Percentiles rank a stretch among this genome's conserved stretches.
These are phyloP conservation scores for Cyaniris semiargus DNA, from an alignment of 2,888 invertebrate genomes.

Conservation along the genomic window DNA sequence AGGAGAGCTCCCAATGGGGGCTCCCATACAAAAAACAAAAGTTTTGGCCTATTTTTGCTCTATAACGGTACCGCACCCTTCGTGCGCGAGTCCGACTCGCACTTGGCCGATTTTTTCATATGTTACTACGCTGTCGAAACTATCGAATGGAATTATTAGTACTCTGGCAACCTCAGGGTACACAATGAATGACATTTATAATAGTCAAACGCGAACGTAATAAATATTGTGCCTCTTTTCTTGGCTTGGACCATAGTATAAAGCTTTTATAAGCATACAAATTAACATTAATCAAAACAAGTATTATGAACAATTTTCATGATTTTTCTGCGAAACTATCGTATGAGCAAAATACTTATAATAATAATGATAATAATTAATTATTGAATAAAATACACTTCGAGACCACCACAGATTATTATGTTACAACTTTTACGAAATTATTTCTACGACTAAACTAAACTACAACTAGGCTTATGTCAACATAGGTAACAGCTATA, in stretches of 20 bases:
- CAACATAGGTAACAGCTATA: background rate
- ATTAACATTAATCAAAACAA: background rate
- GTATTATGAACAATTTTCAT: background rate
- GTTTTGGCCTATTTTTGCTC: no score
- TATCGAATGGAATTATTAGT: background rate
- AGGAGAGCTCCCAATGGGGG: no score
- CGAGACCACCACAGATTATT: slow-evolving; percentile 4
- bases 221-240: background rate
- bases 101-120: no score
- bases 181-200: background rate
- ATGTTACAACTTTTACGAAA: background rate
- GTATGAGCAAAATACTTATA: background rate
- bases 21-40: no score
- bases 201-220: slow-evolving; percentile 36
- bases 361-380: background rate
- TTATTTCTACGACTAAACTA: background rate
- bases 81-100: no score
- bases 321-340: background rate
- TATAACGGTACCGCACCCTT: no score
- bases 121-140: no score
- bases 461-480: slow-evolving; percentile 5
- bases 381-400: background rate
- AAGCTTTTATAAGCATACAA: background rate
- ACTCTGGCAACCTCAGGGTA: background rate
- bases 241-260: background rate